phyloP scores from a whole-genome alignment of 2,888 invertebrate genomes.

The Priocnemis perturbator region DNA sequence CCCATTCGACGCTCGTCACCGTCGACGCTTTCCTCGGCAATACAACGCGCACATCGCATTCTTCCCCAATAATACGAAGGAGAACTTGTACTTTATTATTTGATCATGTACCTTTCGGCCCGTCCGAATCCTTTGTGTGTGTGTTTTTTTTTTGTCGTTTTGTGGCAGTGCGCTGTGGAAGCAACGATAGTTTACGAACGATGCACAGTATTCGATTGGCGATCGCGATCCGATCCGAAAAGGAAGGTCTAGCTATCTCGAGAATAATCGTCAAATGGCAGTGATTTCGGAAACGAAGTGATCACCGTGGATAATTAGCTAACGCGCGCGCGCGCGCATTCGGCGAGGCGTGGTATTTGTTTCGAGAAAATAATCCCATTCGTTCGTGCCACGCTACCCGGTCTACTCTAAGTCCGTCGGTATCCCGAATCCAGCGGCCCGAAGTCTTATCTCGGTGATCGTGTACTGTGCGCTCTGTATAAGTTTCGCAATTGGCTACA shows the following conservation, averaged over 20 bases:
- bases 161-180: conserved; percentile 65
- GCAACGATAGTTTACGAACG: conserved; percentile 41
- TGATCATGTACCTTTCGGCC: conserved; percentile 31
- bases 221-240: conserved; percentile 44
- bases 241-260: conserved; percentile 22
- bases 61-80: background rate
- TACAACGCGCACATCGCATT: conserved; percentile 21
- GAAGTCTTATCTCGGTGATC: too few relatives aligned
- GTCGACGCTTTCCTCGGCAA: conserved; percentile 38
- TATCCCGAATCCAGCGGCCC: background rate
- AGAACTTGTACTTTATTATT: conserved; percentile 30
- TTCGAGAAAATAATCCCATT: too few relatives aligned
- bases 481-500: conserved; percentile 19
- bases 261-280: conserved; percentile 44
- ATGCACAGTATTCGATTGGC: conserved; percentile 43
- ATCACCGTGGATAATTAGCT: conserved; percentile 5
- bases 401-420: background rate
- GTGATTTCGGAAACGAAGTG: conserved; percentile 43
- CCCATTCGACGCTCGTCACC: conserved; percentile 54
- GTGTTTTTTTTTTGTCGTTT: conserved; percentile 31
- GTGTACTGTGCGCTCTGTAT: background rate
- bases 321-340: too few relatives aligned
- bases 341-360: too few relatives aligned
- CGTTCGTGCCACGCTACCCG: background rate
- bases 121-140: too few relatives aligned